Evolutionary conservation across 2,797 vertebrate species (phyloP), one percentile per base, ranked within the genome.

Genomic region (Mus minutoides): DNA sequence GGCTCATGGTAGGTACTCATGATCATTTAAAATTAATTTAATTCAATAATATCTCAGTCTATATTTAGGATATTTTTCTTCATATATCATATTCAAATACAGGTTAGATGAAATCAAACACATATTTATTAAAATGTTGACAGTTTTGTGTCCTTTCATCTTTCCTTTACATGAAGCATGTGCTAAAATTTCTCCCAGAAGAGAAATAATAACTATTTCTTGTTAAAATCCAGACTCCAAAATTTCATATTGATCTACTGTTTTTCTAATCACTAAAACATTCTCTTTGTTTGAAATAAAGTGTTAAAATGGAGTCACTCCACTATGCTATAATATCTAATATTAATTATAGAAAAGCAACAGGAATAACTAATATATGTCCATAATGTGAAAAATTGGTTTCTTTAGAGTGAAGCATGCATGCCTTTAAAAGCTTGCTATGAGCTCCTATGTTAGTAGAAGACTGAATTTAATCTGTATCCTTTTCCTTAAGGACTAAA

Each of bases 211-310:
- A 88, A 24, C 54, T 21, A 52, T 52, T 40, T 73, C 12, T 58
- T n/a, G 26, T 85, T 90, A 93, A 80, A 92, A 75, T 5, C 7
- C 6, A 78, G 3, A 94, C 16, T 9, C 16, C 77, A 76, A 49
- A 77, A 71, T 9, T 54, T 56, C 10, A 16, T 83, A 83, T 84
- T 62, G 6, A 12, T 82, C 19, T 76, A 77, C 88, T 82, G 8
- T 60, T 40, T 94, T 94, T 75, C 31, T 4, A 60, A 19, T 16
- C 67, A 82, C 9, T 88, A 29, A 82, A 90, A 40, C 58, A 77
- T 91, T 75, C 21, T n/a, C 26, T 88, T 88, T 85, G 10, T 93
- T 92, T 85, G 31, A 92, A 82, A 93, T 54, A 95, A 76, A 73
- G 60, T 93, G 3, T 24, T 92, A 34, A 26, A 89, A 96, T 60